Evolutionary conservation across 2,797 vertebrate species (phyloP), one percentile per base, ranked within the genome.

Genomic region (Neostethus bicornis): DNA sequence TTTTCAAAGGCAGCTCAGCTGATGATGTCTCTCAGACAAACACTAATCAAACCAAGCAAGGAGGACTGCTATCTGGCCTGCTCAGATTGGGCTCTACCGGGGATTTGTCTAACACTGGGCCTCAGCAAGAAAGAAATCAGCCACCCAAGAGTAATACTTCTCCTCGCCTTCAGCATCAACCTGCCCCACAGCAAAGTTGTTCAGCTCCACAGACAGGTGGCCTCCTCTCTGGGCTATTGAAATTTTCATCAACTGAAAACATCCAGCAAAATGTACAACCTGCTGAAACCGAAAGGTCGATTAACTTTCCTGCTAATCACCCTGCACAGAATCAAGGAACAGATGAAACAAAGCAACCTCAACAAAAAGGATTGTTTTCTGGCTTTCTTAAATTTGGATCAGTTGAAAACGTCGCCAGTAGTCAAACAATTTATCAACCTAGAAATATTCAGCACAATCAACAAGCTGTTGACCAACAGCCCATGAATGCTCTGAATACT

Each of bases 201-300:
- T 44, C 73, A 24, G n/a, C 66, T 51, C 17, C 77, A 57, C 81
- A 72, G 12, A 61, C 50, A 49, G 79, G 77, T 58, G 81, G 84
- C 1, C 45, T 91, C 76, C 77, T 94, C 63, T 85, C 91, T 49
- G 89, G 89, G 0, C 68, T 90, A 32, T 79, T 92, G 71, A 94
- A 87, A 73, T 89, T 91, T 86, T 87, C 92, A 68, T 93, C 93
- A 68, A 69, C 81, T 55, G 91, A 93, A 83, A 92, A 89, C 58
- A 39, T 81, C 45, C 54, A 73, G 26, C 72, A 77, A 53, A 82
- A 83, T 39, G 24, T 44, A 26, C 79, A 79, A 12, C n/a, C 47
- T 4, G 20, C 60, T 53, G 71, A 71, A 53, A 31, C 43, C 62
- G 66, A 61, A 59, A 81, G 61, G 39, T 75, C 77, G 25, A 61